Conservation (phyloP, 2,888 invertebrate species). For the Poecilobothrus nobilitatus region DNA sequence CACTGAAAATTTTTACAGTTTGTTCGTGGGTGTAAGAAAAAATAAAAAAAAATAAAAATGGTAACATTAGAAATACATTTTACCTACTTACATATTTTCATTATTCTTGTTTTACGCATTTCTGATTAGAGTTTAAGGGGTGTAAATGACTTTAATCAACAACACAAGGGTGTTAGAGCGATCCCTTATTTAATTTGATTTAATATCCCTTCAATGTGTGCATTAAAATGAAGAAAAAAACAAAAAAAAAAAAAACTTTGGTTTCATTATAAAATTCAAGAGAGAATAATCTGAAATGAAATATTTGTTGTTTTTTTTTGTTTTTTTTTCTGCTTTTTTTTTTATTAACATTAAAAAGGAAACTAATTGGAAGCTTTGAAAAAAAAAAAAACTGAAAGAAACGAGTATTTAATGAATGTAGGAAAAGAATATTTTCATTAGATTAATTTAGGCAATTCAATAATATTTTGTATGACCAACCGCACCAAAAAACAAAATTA, state of each 20-base stretch:
- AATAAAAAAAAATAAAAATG: no score
- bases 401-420: no score
- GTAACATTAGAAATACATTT: not conserved
- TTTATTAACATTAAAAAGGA: not conserved
- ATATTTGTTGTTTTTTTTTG: not conserved
- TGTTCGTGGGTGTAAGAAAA: no score
- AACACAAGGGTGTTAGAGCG: not conserved
- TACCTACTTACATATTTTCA: no score
- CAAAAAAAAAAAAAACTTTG: not conserved
- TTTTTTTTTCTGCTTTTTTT: not conserved
- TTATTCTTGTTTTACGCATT: not conserved
- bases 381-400: no score
- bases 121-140: not conserved
- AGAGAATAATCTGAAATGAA: not conserved
- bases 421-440: not conserved
- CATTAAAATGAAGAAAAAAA: no score
- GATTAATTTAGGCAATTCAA: not conserved
- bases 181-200: not conserved
- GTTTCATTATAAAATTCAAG: no score
- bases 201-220: not conserved
- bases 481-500: not conserved
- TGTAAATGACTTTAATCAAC: slow-evolving; percentile 3
- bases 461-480: not conserved
- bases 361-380: not conserved
- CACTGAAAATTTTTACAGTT: no score